phyloP scores from a whole-genome alignment of 2,888 invertebrate species.

The Operophtera brumata region DNA sequence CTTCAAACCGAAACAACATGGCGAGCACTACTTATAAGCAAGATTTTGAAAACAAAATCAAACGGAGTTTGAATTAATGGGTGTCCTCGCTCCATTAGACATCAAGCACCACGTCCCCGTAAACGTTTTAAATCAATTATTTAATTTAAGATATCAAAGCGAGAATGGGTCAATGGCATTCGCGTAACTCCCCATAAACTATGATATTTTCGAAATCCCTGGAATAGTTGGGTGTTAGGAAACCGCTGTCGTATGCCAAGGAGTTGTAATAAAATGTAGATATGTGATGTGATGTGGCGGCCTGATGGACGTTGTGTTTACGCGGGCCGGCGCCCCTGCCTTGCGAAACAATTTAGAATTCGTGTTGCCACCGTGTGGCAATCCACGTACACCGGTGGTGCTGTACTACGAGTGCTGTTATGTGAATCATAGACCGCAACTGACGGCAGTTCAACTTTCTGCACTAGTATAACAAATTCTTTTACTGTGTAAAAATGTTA shows the following conservation, averaged over 20 bases:
- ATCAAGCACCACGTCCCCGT: constrained; percentile 32
- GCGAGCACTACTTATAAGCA: too few relatives aligned
- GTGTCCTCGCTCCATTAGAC: constrained; percentile 40
- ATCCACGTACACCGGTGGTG: constrained; percentile 47
- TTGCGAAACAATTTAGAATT: constrained; percentile 59
- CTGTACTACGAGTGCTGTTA: constrained; percentile 42
- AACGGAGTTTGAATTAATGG: constrained; percentile 25
- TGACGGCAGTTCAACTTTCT: constrained; percentile 24
- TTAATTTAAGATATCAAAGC: constrained; percentile 43
- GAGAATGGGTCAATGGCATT: constrained; percentile 62
- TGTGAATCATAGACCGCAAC: constrained; percentile 41
- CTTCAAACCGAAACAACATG: too few relatives aligned
- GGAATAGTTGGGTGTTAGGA: constrained; percentile 54
- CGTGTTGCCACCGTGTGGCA: constrained; percentile 47
- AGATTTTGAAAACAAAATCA: constrained; percentile 21
- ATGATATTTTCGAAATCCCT: constrained; percentile 48
- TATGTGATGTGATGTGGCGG: constrained; percentile 38
- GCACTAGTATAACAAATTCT: constrained; percentile 21
- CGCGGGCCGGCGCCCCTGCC: constrained; percentile 43
- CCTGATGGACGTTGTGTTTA: constrained; percentile 63
- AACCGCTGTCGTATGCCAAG: constrained; percentile 56
- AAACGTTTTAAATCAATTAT: constrained; percentile 35
- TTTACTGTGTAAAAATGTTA: constrained; percentile 3
- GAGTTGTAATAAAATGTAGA: constrained; percentile 53
- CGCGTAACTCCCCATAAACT: constrained; percentile 49